Base-by-base conservation (phyloP, 2,113 vertebrate genomes). In the Planiliza haematocheilus region DNA sequence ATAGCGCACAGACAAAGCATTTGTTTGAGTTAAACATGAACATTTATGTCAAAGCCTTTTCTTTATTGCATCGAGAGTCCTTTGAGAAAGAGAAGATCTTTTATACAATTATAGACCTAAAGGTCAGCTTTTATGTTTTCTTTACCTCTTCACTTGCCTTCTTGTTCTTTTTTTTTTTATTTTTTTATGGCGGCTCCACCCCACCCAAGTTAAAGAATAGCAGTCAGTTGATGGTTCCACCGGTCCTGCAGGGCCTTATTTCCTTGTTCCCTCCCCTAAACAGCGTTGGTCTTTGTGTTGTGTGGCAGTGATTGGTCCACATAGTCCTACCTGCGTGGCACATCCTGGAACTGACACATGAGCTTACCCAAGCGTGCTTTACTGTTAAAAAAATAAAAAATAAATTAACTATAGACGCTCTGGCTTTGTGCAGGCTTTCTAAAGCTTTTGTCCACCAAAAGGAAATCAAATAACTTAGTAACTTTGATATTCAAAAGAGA, bases 171-270 rank as follows among this genome's bases (percentile, higher is more conserved):
- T 67, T 61, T 49, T 36, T 57, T 21, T 17, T 36, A 42, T 17
- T 61, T 69, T 50, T 83, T 73, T 82, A 87, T 80, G 74, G 66
- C 67, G 74, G 58, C 66, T 61, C 46, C 59, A 84, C 92, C 90
- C 86, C 84, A 83, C 89, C 92, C 90, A 91, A 66, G 89, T 91
- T 88, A 92, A 91, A 93, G 89, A 94, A 91, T 90, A 91, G 84
- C 84, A 81, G 91, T 89, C 67, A 13, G 88, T 92, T 93, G 91
- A 90, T 76, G 85, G 93, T 92, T 93, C 90, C 91, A 93, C 92
- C 90, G 91, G 92, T 92, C 84, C 45, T 84, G 84, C 89, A 83
- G 82, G 90, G 81, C 90, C 76, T 56, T 8, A 61, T 86, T 93
- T 92, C 91, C 85, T 84, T 84, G 74, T 91, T 87, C 91, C 90